Base-by-base conservation (phyloP, 2,888 invertebrate genomes). In the Bursaphelenchus okinawaensis region DNA sequence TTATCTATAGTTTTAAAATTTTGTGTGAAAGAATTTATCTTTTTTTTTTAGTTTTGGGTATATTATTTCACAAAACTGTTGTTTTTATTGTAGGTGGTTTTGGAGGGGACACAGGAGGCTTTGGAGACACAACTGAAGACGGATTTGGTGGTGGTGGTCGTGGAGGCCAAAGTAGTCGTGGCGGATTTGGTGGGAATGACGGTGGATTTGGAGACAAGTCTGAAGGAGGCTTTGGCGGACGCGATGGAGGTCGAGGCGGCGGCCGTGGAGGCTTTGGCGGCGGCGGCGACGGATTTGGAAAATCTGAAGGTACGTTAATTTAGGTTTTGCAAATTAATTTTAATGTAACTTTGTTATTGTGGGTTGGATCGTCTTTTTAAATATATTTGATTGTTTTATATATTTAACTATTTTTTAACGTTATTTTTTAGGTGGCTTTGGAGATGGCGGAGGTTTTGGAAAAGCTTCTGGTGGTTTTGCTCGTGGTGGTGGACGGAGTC, bases 151-250 rank as follows among this genome's bases (percentile, higher is more conserved):
- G 19, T 22, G 65, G 65, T 16, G 63, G 55, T 1, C 16, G n/a
- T 6, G 40, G 16, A 12, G 40, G 40, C n/a, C 12, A 40, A n/a
- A 16, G 12, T 52, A 1, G 2, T 54, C 12, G 2, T n/a, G n/a
- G n/a, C 7, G 19, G 56, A 28, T 56, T 28, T 26, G 19, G 56
- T 26, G 19, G 56, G 26, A 19, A n/a, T 24, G 50, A 58, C 22
- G 31, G 70, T 61, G 58, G 62, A 20, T 40, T 57, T 52, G 57
- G 70, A 23, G 68, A 62, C 55, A 60, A 66, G n/a, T n/a, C n/a
- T 19, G 24, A 31, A 19, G 60, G 63, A 12, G 27, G 24, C 22
- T 62, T 23, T 19, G 22, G 19, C 23, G 65, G 65, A 8, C 52
- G 55, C 1, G 40, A 40, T 6, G 40, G 16, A 12, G 40, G 40